Evolutionary conservation across 2,113 vertebrate genomes (phyloP), one percentile per base, ranked within the genome.

Genomic region (Bettongia penicillata): DNA sequence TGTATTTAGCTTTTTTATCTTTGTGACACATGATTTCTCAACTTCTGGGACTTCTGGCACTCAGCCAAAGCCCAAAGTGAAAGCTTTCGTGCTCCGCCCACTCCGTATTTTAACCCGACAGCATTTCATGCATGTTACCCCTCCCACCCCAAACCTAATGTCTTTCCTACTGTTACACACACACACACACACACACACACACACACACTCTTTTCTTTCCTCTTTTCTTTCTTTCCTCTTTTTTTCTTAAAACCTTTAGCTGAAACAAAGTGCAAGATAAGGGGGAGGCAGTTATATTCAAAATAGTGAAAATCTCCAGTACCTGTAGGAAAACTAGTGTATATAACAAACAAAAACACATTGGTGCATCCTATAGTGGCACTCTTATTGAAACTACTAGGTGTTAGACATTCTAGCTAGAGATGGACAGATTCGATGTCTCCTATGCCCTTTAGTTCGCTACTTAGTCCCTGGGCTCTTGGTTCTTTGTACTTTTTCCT

Each of bases 21-120:
- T 97, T 0, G n/a, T 97, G 98, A 98, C 97, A 98, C 98, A 96
- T 97, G 97, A 98, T 98, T 97, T 96, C 95, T 97, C 96, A 98
- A 96, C 97, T 97, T 98, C 92, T 92, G n/a, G 91, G 53, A 93
- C 91, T 0, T 19, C 95, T 96, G 97, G 94, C 94, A 95, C 51
- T 53, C 92, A 90, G 97, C 97, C 98, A 97, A 95, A 0, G 1
- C 90, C 94, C 61, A 77, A 84, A 84, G n/a, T 43, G 68, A 84
- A 84, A 43, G 68, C 16, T 84, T 84, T 84, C 2, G 53, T 43
- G 23, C 0, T 0, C 53, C 48, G 25, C 23, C 50, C 90, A 50
- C 93, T 91, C 77, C 91, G 50, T 47, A 57, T 95, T 0, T 0
- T 97, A 77, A n/a, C 89, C 91, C 51, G 50, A 91, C 93, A 95